These are phyloP conservation scores for Anoplius nigerrimus DNA, from an alignment of 2,888 invertebrate genomes.

Conservation along the genomic window DNA sequence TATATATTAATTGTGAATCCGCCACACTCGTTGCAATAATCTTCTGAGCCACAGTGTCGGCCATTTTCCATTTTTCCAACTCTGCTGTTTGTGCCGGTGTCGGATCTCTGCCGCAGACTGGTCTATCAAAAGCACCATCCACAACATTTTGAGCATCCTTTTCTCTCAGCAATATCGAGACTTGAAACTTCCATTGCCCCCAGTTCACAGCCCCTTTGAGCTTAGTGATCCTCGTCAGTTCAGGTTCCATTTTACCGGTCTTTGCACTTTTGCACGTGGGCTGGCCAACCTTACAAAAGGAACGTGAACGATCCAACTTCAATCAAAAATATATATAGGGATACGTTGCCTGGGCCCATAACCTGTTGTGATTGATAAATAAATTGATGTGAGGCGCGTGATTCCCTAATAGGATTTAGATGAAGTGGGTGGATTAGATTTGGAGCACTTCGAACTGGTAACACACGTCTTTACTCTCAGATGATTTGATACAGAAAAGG, in stretches of 20 bases:
- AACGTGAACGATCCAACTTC: neutral
- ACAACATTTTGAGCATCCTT: slow-evolving; percentile 22
- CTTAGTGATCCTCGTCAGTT: slow-evolving; percentile 23
- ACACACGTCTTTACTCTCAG: no score
- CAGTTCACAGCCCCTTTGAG: slow-evolving; percentile 31
- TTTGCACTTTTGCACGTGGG: slow-evolving; percentile 34
- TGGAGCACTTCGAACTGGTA: no score
- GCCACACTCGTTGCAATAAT: slow-evolving; percentile 26
- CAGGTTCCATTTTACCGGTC: slow-evolving; percentile 26
- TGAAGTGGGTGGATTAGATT: no score
- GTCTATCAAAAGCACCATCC: slow-evolving; percentile 4
- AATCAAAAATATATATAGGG: neutral
- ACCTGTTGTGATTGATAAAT: no score
- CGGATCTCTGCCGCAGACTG: neutral
- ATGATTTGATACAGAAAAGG: no score
- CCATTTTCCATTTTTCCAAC: slow-evolving; percentile 22
- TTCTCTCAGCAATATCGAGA: slow-evolving; percentile 23
- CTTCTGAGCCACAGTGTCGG: slow-evolving; percentile 23
- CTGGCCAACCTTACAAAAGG: slow-evolving; percentile 19
- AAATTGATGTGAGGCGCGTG: no score
- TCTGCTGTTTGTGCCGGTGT: slow-evolving; percentile 14
- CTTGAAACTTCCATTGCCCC: slow-evolving; percentile 34
- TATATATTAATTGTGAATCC: slow-evolving; percentile 22
- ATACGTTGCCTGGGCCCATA: slow-evolving; percentile 30
- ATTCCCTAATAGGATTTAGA: no score